Evolutionary conservation across 2,797 vertebrate species (phyloP).

Genomic region (Tenualosa ilisha): DNA sequence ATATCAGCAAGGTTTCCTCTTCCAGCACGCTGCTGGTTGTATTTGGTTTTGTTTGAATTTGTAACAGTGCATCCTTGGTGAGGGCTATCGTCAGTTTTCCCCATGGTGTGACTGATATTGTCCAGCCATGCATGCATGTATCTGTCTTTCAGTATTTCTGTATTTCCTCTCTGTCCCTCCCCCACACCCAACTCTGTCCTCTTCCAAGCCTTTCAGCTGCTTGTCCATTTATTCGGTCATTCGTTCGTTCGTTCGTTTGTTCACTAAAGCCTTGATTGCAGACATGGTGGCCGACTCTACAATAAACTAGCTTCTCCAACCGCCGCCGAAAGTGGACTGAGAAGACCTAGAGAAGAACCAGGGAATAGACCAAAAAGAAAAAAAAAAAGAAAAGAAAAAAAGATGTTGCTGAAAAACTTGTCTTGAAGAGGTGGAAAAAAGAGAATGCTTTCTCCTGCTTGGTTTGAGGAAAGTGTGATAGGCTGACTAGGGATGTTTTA

Average conservation of each 20-base stretch:
- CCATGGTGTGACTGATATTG: background rate
- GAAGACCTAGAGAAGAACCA: conserved; percentile 75
- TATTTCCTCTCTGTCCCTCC: background rate
- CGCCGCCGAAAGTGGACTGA: conserved; percentile 77
- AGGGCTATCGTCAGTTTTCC: background rate
- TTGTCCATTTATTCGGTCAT: background rate
- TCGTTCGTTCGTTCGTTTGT: background rate
- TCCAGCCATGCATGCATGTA: background rate
- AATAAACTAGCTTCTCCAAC: conserved; percentile 88
- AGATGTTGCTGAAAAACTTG: conserved; percentile 39
- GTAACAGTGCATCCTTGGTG: background rate
- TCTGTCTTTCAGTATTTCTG: background rate
- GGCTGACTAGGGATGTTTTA: background rate
- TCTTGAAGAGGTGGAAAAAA: background rate
- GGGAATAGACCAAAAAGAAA: conserved; percentile 44
- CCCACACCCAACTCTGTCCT: background rate
- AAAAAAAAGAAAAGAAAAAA: conserved; percentile 9
- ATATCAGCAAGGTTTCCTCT: background rate
- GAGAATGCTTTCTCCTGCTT: background rate
- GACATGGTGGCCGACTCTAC: conserved; percentile 38
- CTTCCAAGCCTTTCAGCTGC: background rate
- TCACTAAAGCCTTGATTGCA: conserved; percentile 56
- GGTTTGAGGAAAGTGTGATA: background rate
- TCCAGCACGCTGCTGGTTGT: background rate
- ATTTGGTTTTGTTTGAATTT: background rate